Conservation (phyloP, 2,888 invertebrate species). For the Pristionchus mayeri region DNA sequence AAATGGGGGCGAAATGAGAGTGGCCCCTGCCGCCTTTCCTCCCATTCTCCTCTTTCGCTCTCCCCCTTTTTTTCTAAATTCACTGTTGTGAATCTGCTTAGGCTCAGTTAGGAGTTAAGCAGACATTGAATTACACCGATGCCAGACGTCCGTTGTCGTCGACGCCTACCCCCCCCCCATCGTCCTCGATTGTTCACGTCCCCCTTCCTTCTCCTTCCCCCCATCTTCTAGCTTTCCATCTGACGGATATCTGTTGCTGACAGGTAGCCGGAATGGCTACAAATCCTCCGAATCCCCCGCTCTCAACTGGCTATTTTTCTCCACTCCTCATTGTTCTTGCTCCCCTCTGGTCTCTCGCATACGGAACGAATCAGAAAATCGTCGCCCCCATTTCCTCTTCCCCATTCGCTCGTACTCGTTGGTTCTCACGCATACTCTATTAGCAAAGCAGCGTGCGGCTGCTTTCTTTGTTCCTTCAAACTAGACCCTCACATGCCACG, state of each 20-base stretch:
- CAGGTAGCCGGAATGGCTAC: conserved; percentile 5
- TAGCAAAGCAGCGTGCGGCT: no score
- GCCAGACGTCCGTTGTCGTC: background rate
- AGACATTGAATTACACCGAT: no score
- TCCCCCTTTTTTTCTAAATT: background rate
- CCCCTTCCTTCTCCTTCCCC: background rate
- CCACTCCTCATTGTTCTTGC: no score
- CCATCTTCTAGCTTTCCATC: background rate
- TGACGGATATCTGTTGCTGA: background rate
- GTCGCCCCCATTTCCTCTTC: background rate
- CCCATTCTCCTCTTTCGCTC: no score
- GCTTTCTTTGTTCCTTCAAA: no score
- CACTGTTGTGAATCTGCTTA: conserved; percentile 29
- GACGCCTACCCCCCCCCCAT: no score
- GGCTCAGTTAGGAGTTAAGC: no score
- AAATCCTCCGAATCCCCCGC: conserved; percentile 2
- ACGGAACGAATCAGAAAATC: no score
- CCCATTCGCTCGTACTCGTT: background rate
- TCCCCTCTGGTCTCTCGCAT: no score
- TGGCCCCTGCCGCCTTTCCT: no score
- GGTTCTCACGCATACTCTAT: background rate
- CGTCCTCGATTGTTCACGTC: background rate
- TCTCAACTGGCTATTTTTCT: no score
- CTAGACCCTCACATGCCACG: no score
- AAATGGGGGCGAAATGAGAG: background rate